phyloP scores from a whole-genome alignment of 2,888 invertebrate species.

The Hypercompe scribonia region DNA sequence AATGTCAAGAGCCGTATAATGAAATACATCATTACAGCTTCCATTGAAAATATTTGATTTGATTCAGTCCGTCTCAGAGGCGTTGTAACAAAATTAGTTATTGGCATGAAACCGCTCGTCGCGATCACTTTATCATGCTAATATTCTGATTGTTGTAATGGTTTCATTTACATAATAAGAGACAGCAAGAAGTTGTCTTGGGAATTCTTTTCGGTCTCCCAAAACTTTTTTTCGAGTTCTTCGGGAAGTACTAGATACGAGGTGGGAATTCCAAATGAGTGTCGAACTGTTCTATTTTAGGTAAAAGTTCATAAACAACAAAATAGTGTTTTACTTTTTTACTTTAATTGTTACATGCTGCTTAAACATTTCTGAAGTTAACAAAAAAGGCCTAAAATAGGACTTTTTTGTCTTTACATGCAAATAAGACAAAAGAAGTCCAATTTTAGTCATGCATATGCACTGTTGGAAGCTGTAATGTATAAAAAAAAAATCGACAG shows the following conservation, averaged over 20 bases:
- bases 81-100: slow-evolving; percentile 35
- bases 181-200: slow-evolving; percentile 40
- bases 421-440: too few species aligned
- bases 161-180: slow-evolving; percentile 48
- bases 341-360: not conserved
- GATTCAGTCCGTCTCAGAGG: slow-evolving; percentile 19
- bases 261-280: slow-evolving; percentile 34
- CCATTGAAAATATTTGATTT: slow-evolving; percentile 16
- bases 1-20: slow-evolving; percentile 1
- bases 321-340: not conserved
- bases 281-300: slow-evolving; percentile 8
- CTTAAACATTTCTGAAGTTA: not conserved
- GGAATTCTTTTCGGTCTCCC: slow-evolving; percentile 43
- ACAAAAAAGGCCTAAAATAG: not conserved
- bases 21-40: slow-evolving; percentile 8
- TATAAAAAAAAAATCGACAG: too few species aligned
- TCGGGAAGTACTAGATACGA: slow-evolving; percentile 20
- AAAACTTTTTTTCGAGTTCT: slow-evolving; percentile 39
- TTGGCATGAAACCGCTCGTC: slow-evolving; percentile 26
- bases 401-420: not conserved
- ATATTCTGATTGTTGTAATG: slow-evolving; percentile 52
- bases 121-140: slow-evolving; percentile 48
- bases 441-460: too few species aligned
- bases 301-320: not conserved
- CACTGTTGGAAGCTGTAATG: too few species aligned